Percentiles rank a stretch among this genome's conserved stretches.
These are phyloP conservation scores for Callocephalon fimbriatum DNA, from an alignment of 2,113 vertebrate genomes.

Conservation along the genomic window DNA sequence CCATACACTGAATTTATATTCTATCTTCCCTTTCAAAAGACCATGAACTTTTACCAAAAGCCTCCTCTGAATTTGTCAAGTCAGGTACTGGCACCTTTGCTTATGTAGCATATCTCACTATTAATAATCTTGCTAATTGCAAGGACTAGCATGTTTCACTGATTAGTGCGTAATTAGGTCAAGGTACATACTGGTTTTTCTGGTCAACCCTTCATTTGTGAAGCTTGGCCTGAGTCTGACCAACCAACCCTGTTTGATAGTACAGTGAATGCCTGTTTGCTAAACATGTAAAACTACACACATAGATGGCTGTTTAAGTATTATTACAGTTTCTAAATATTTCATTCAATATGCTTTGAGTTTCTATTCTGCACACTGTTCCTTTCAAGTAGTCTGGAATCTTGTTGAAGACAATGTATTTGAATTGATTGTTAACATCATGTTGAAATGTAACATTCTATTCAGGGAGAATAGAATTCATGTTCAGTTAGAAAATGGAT, in stretches of 20 bases:
- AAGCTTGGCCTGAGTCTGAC: background rate
- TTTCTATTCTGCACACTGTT: background rate
- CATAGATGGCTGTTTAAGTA: background rate
- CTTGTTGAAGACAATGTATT: background rate
- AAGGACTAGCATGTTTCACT: background rate
- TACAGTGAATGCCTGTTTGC: background rate
- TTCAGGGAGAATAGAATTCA: background rate
- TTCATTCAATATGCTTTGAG: background rate
- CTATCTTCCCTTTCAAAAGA: background rate
- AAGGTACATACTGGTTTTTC: background rate
- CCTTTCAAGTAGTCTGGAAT: background rate
- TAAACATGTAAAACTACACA: rapidly evolving
- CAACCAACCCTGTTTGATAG: background rate
- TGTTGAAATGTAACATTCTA: background rate
- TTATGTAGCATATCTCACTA: background rate
- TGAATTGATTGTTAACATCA: background rate
- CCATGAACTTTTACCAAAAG: background rate
- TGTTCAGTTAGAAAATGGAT: background rate
- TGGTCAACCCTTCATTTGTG: background rate
- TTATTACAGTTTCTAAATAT: background rate
- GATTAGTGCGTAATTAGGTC: background rate
- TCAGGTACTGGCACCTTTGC: background rate
- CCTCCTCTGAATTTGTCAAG: background rate
- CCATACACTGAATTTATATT: background rate
- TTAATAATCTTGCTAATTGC: background rate